Base-by-base conservation (phyloP, 2,113 vertebrate species). In the Colius striatus region DNA sequence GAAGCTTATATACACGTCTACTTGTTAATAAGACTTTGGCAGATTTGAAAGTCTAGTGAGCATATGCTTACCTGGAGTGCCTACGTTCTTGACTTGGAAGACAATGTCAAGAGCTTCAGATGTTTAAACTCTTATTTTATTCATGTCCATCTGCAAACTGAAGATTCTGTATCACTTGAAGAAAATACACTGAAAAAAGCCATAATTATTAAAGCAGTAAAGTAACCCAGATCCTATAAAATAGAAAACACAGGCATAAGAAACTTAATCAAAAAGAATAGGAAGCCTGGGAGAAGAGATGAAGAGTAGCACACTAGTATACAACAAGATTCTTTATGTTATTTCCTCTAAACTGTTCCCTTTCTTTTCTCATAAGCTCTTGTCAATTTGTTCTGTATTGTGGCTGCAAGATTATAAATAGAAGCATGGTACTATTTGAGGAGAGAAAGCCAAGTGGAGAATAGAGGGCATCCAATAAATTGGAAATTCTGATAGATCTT, bases 401-500 rank as follows among this genome's bases (percentile, higher is more conserved):
- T 73, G 38, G 5, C 16, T 66, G 23, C 73, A 79, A 91, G 55
- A 76, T 79, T 80, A 74, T 63, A 91, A 85, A 82, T 87, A 48
- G 23, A 26, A 89, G 14, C 20, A 55, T 16, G 21, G 16, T 78
- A 62, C 85, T 94, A 51, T 89, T 53, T 80, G 43, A 87, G 54
- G 63, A 83, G 30, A 70, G 7, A 20, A 32, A 95, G 75, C 54
- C 84, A 92, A 94, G 22, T 43, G 18, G 62, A 87, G 66, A 92
- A 82, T 38, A 91, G 93, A 94, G 67, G 68, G 29, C 78, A 80
- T 95, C 54, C 62, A 91, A 87, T 66, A 95, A 94, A 74, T 32
- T 60, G 51, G 51, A 85, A 92, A 87, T 89, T 87, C 23, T 95
- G 63, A 70, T 80, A 91, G 86, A 54, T 80, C 71, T 77, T 79